Evolutionary conservation across 2,113 vertebrate genomes (phyloP).

Genomic region (Albula goreensis): DNA sequence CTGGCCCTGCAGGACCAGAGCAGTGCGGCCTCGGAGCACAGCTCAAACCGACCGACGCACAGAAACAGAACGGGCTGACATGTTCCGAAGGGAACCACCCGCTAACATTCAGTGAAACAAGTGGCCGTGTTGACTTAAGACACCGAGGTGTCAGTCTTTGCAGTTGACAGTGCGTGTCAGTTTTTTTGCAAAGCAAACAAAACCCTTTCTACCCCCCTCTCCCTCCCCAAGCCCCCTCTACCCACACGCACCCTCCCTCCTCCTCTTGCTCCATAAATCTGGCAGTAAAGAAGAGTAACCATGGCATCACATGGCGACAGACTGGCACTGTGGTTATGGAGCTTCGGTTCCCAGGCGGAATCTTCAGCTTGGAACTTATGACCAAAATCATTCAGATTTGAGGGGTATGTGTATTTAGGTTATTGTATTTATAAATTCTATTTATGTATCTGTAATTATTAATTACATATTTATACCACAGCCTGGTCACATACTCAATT

Average conservation of each 20-base stretch:
- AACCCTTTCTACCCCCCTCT: not conserved
- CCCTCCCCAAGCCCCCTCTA: not conserved
- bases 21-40: too few relatives aligned
- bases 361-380: too few relatives aligned
- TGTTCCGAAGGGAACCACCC: not conserved
- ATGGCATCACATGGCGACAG: not conserved
- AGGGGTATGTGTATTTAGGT: too few relatives aligned
- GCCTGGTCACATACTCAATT: too few relatives aligned
- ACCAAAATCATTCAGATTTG: too few relatives aligned
- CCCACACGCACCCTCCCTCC: too few relatives aligned
- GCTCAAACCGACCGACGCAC: not conserved
- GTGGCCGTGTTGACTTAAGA: not conserved
- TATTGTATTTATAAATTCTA: too few relatives aligned
- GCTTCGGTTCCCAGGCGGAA: too few relatives aligned
- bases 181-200: conserved; percentile 6
- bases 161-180: conserved; percentile 4
- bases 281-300: not conserved
- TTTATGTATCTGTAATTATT: too few relatives aligned
- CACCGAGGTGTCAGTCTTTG: conserved; percentile 12
- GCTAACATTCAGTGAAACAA: not conserved
- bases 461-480: too few relatives aligned
- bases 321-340: not conserved
- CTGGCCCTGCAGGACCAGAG: too few relatives aligned
- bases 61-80: not conserved
- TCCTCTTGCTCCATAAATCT: not conserved